A percentile compares a stretch with the other conserved stretches of the same genome.
These are phyloP conservation scores for Leguminivora glycinivorella DNA, from an alignment of 1,140 invertebrate genomes.

Conservation along the genomic window DNA sequence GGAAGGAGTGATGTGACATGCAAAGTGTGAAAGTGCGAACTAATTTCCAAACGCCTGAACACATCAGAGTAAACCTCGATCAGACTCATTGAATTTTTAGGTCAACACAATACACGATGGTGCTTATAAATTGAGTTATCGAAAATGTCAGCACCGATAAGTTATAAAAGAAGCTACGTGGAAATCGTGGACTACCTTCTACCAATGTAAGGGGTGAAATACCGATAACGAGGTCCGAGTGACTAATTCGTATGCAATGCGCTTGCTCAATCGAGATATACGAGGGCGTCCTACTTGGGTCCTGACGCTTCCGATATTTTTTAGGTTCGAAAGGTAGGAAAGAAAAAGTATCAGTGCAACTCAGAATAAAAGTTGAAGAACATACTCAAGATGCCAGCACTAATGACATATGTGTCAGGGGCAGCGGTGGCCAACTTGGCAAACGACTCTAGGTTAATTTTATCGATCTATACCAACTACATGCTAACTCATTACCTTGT, in stretches of 20 bases:
- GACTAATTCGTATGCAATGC: conserved; percentile 23
- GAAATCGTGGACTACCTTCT: neutral
- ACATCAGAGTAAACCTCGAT: neutral
- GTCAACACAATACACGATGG: neutral
- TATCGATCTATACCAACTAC: conserved; percentile 7
- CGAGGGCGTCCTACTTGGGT: neutral
- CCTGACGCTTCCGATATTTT: neutral
- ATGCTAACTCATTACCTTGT: conserved; percentile 5
- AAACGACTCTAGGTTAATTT: conserved; percentile 19
- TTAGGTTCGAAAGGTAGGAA: neutral
- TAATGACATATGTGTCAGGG: conserved; percentile 19
- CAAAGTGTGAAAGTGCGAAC: neutral
- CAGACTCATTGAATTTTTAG: conserved; percentile 17
- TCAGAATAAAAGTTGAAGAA: neutral
- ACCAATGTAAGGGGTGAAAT: neutral
- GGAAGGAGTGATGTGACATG: neutral
- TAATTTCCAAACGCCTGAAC: conserved; percentile 1
- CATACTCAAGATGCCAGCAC: neutral
- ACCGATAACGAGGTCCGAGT: conserved; percentile 11
- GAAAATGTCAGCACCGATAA: neutral
- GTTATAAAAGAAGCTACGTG: neutral
- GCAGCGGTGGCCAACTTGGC: conserved; percentile 27
- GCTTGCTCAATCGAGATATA: conserved; percentile 10
- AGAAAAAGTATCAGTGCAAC: neutral
- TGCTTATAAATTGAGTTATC: conserved; percentile 1